phyloP scores from a whole-genome alignment of 2,797 vertebrate genomes.

The Rachycentron canadum region DNA sequence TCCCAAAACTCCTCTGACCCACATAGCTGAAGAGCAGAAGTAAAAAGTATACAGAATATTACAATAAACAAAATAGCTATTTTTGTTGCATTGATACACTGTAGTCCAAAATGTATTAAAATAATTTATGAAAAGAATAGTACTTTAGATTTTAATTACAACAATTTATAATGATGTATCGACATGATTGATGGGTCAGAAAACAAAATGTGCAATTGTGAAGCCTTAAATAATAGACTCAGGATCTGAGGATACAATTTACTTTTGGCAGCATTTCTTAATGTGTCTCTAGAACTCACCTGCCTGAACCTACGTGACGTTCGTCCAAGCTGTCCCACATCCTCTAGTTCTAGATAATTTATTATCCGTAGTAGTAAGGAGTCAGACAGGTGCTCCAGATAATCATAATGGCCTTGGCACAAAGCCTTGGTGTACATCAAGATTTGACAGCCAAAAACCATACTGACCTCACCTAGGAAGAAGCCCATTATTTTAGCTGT shows the following conservation, averaged over 20 bases:
- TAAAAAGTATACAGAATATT: background rate
- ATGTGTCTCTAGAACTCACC: conserved; percentile 71
- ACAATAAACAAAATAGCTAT: background rate
- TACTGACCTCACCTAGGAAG: conserved; percentile 81
- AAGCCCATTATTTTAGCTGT: conserved; percentile 18
- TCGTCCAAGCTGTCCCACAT: conserved; percentile 85
- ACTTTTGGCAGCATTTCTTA: background rate
- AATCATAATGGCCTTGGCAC: conserved; percentile 88
- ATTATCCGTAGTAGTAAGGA: conserved; percentile 86
- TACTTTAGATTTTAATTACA: background rate
- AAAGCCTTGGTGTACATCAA: conserved; percentile 85
- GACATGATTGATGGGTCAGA: fast-evolving
- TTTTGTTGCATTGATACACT: background rate
- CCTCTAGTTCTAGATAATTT: conserved; percentile 88
- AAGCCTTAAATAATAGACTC: background rate
- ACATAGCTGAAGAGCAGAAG: conserved; percentile 79
- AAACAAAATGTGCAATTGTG: background rate
- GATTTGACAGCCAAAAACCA: conserved; percentile 83
- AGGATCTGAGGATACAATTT: background rate
- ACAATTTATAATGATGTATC: background rate
- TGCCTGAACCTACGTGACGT: conserved; percentile 85
- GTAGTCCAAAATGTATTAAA: background rate
- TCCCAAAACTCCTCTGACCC: conserved; percentile 87
- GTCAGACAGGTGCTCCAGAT: conserved; percentile 88
- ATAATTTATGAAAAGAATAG: background rate